Evolutionary conservation across 2,888 invertebrate genomes (phyloP), one percentile per base, ranked within the genome.

Genomic region (Acrobasis consociella): DNA sequence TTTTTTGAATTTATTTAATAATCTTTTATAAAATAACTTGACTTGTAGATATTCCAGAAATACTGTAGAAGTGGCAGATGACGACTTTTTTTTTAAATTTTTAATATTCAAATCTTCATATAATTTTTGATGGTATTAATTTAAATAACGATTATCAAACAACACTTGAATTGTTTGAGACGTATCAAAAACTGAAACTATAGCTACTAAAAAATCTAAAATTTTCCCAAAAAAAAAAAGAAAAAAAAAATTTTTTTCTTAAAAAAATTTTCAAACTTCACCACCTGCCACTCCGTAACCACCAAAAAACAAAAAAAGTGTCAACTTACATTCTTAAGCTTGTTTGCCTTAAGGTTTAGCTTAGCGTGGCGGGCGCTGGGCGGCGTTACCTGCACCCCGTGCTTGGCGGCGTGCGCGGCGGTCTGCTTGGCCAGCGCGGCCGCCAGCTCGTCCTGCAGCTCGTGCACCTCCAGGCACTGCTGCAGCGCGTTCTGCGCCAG

Each of bases 401-500:
- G 95, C 87, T 95, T 95, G 78, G 94, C 97, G 74, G 96, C 94
- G 93, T 96, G 97, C 85, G 97, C 95, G 78, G 97, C 96, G 61
- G 98, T 98, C 94, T 99, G 98, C 80, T 97, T 97, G 72, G 98
- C 96, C 73, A 99, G 93, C 72, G 96, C 97, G 77, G 98, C 97
- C 78, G 97, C 96, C 81, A 99, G 95, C 93, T 99, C 99, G 80
- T 98, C 96, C 85, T 98, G 98, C 71, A 99, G 94, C 91, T 98
- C 98, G 53, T 95, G 94, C 85, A 96, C 96, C 76, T 97, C 97
- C 66, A 99, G 93, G 85, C 98, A 98, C 85, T 97, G 97, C 81
- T 97, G 97, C 64, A 99, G 94, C 42, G 99, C 97, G 87, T 98
- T 98, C 94, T 99, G 99, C 15, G 99, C 99, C 66, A 99, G 93